Evolutionary conservation across 2,113 vertebrate species (phyloP).

Genomic region (Cricetomys ansorgei): DNA sequence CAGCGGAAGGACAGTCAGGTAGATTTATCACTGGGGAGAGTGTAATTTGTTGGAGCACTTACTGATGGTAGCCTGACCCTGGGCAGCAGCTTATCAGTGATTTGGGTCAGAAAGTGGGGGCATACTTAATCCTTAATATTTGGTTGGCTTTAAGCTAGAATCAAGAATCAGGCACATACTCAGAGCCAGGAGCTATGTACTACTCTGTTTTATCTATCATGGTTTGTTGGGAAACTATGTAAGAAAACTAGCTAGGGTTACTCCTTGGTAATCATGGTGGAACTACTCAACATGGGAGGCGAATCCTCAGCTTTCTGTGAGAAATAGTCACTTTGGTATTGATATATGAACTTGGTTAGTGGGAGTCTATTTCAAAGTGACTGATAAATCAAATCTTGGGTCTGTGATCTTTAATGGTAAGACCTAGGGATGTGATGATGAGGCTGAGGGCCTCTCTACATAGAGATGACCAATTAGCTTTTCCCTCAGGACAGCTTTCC

Average conservation of each 20-base stretch:
- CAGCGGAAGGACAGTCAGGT: neutral
- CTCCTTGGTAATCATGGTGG: neutral
- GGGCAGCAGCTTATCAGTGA: no score
- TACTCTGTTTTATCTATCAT: neutral
- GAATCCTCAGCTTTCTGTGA: neutral
- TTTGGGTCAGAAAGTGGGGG: neutral
- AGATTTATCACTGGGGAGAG: neutral
- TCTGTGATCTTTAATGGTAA: neutral
- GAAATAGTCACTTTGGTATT: neutral
- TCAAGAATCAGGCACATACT: neutral
- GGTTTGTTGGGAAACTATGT: neutral
- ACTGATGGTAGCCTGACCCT: neutral
- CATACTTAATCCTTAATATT: neutral
- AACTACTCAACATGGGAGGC: neutral
- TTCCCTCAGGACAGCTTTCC: neutral
- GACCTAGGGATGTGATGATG: neutral
- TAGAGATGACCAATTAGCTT: neutral
- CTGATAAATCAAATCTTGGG: neutral
- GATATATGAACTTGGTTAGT: conserved; percentile 7
- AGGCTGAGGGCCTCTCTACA: neutral
- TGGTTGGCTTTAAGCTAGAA: neutral
- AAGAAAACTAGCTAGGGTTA: neutral
- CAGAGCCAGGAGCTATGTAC: neutral
- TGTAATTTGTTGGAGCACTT: neutral
- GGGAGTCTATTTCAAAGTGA: neutral